Conservation (phyloP, 2,113 vertebrate species). For the Piaya cayana region DNA sequence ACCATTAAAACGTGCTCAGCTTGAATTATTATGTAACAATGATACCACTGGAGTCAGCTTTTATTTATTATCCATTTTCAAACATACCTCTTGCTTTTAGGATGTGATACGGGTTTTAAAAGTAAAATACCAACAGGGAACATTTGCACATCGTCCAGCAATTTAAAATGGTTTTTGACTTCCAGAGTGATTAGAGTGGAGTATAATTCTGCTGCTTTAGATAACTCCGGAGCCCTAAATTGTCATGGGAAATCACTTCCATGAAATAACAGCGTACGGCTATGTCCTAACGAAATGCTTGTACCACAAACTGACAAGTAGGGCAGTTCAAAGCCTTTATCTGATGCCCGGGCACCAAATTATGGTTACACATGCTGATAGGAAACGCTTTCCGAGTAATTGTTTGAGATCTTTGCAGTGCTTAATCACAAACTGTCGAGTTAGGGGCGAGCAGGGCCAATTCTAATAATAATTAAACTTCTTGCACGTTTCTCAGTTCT, state of each 20-base stretch:
- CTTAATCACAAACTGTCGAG: background rate
- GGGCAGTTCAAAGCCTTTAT: background rate
- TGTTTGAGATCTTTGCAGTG: background rate
- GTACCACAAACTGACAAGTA: background rate
- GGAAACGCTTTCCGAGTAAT: background rate
- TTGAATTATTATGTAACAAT: background rate
- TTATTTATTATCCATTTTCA: background rate
- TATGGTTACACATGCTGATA: background rate
- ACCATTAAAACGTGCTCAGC: background rate
- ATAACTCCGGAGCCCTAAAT: background rate
- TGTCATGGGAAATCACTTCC: background rate
- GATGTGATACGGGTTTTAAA: background rate
- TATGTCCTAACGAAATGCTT: background rate
- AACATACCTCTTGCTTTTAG: background rate
- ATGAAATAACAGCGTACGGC: background rate
- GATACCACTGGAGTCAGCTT: background rate
- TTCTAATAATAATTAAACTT: background rate
- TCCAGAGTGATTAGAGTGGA: background rate
- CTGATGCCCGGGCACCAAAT: background rate
- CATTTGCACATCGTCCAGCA: background rate
- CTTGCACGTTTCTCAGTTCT: background rate
- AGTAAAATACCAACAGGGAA: background rate
- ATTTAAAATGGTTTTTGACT: background rate
- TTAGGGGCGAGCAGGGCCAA: background rate
- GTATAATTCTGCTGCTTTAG: background rate